Percentiles rank a stretch among this genome's conserved stretches.
phyloP scores from a whole-genome alignment of 2,888 invertebrate genomes.

The Drosophila mettleri region DNA sequence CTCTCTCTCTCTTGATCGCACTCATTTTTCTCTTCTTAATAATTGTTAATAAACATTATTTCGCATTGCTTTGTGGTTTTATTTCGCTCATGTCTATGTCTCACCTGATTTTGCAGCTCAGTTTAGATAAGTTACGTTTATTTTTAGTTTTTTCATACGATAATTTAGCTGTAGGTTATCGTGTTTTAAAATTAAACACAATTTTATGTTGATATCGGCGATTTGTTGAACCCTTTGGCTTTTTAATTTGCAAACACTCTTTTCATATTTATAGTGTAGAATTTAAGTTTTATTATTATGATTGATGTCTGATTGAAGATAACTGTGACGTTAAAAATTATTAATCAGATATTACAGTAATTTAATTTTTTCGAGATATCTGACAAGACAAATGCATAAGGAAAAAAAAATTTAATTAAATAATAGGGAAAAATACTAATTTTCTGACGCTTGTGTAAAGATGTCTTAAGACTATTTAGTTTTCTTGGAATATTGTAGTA shows the following conservation, averaged over 20 bases:
- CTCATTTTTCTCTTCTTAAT: constrained; percentile 31
- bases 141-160: constrained; percentile 36
- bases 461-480: too few species aligned
- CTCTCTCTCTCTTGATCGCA: not conserved
- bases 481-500: too few species aligned
- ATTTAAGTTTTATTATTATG: constrained; percentile 1
- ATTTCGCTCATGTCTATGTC: constrained; percentile 22
- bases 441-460: too few species aligned
- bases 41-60: constrained; percentile 60
- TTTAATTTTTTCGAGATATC: not conserved
- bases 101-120: constrained; percentile 8
- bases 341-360: not conserved
- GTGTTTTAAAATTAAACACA: constrained; percentile 71
- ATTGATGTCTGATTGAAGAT: constrained; percentile 30
- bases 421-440: too few species aligned
- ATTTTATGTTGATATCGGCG: constrained; percentile 35
- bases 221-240: not conserved
- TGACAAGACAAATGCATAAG: too few species aligned
- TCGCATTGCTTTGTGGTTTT: constrained; percentile 36
- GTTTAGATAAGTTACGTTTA: constrained; percentile 49
- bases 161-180: constrained; percentile 50
- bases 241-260: constrained; percentile 53
- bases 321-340: not conserved
- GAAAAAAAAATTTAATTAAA: too few species aligned
- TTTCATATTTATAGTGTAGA: constrained; percentile 54